phyloP scores from a whole-genome alignment of 2,113 vertebrate genomes.

The Lepus timidus region DNA sequence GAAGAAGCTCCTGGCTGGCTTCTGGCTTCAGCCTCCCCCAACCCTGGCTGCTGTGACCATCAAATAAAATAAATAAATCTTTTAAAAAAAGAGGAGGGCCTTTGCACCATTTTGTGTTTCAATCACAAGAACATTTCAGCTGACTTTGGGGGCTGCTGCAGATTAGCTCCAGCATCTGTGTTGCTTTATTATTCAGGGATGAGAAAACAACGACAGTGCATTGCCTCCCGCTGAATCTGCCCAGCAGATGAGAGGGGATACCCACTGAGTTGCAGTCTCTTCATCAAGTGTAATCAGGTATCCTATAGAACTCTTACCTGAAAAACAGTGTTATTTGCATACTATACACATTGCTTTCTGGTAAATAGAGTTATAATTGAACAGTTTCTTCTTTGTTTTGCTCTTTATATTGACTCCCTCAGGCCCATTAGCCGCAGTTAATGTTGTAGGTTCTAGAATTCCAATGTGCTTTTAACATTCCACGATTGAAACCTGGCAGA shows the following conservation, averaged over 20 bases:
- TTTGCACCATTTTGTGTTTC: too few relatives aligned
- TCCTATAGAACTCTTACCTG: neutral
- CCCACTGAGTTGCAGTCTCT: neutral
- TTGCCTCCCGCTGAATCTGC: neutral
- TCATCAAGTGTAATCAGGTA: conserved; percentile 30
- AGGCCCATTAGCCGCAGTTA: conserved; percentile 59
- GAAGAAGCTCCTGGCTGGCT: too few relatives aligned
- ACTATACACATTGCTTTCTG: neutral
- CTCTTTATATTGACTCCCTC: conserved; percentile 29
- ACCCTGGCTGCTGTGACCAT: too few relatives aligned
- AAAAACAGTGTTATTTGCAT: conserved; percentile 39
- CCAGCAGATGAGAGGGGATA: neutral
- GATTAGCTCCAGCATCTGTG: neutral
- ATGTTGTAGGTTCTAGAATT: conserved; percentile 66
- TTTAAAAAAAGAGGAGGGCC: too few relatives aligned
- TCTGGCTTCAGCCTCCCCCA: too few relatives aligned
- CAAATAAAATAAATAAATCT: too few relatives aligned
- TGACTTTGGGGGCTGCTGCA: neutral
- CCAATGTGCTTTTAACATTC: conserved; percentile 64
- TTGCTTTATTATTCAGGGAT: conserved; percentile 17
- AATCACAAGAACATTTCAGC: neutral
- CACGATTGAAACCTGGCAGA: conserved; percentile 66
- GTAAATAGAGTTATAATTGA: conserved; percentile 38
- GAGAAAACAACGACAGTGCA: neutral
- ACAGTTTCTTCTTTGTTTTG: conserved; percentile 44